These are phyloP conservation scores for Eretmodus cyanostictus DNA, from an alignment of 2,113 vertebrate species.

Conservation along the genomic window DNA sequence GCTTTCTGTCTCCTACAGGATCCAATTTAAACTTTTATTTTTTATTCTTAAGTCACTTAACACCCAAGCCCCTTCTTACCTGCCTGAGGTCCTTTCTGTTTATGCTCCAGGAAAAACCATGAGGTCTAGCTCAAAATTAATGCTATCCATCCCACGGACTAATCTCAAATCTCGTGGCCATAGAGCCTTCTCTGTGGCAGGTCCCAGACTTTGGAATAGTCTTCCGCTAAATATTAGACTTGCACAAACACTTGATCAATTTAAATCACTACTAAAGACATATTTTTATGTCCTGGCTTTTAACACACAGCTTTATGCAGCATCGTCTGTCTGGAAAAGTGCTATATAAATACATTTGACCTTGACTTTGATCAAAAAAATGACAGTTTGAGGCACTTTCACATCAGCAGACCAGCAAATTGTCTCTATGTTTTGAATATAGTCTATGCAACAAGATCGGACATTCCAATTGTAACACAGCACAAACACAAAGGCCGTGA, in stretches of 20 bases:
- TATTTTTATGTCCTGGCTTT: neutral
- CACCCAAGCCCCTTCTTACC: neutral
- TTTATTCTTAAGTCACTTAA: neutral
- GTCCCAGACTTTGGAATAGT: neutral
- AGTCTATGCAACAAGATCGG: neutral
- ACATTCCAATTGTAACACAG: neutral
- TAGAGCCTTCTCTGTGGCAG: neutral
- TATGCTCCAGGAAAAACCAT: neutral
- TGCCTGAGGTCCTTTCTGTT: rapidly evolving
- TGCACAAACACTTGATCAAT: neutral
- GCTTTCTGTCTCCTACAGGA: neutral
- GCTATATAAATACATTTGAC: neutral
- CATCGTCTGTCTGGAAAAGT: neutral
- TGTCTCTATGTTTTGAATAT: neutral
- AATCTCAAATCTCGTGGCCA: neutral
- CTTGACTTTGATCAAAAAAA: neutral
- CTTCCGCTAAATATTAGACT: neutral
- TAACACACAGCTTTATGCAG: neutral
- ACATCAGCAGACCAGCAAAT: neutral
- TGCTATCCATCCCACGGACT: neutral
- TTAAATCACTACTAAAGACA: neutral
- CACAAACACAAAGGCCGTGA: neutral
- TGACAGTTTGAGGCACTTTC: neutral
- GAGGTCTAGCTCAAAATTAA: neutral
- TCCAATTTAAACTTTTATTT: neutral